Percentiles rank a stretch among this genome's conserved stretches.
phyloP scores from a whole-genome alignment of 2,113 vertebrate species.

The Bos indicus region DNA sequence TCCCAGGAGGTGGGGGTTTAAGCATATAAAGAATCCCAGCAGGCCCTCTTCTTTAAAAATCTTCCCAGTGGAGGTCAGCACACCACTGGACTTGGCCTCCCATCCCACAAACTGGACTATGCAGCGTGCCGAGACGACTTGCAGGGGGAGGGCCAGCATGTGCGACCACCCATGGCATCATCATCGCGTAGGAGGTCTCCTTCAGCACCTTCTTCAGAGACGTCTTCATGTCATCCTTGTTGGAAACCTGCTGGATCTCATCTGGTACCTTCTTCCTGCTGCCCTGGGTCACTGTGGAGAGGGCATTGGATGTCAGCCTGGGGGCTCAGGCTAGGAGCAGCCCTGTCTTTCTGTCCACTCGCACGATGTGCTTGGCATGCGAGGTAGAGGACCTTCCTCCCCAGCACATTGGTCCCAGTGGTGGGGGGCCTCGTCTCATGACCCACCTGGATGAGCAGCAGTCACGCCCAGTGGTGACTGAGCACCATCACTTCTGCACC shows the following conservation, averaged over 20 bases:
- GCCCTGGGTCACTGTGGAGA: conserved; percentile 87
- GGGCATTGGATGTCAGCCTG: conserved; percentile 85
- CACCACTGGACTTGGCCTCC: conserved; percentile 85
- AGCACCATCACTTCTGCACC: neutral
- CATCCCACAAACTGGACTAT: conserved; percentile 93
- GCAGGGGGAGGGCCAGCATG: conserved; percentile 87
- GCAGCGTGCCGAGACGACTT: conserved; percentile 90
- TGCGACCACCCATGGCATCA: conserved; percentile 88
- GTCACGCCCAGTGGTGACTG: neutral
- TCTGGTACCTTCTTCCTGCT: conserved; percentile 85
- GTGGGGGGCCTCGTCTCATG: neutral
- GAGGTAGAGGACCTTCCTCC: neutral
- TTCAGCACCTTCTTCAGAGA: conserved; percentile 86
- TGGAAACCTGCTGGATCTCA: conserved; percentile 83
- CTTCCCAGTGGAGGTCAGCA: neutral
- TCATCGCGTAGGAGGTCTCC: conserved; percentile 92
- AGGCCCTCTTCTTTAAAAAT: neutral
- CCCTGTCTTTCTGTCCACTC: conserved; percentile 87
- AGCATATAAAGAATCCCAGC: conserved; percentile 74
- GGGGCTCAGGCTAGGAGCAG: conserved; percentile 89
- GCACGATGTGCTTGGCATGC: conserved; percentile 84
- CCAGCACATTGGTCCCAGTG: neutral
- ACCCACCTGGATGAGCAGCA: neutral
- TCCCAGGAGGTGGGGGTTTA: conserved; percentile 88
- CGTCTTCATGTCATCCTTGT: conserved; percentile 83